phyloP scores from a whole-genome alignment of 1,140 invertebrate species.

The Drosophila kepulauana region DNA sequence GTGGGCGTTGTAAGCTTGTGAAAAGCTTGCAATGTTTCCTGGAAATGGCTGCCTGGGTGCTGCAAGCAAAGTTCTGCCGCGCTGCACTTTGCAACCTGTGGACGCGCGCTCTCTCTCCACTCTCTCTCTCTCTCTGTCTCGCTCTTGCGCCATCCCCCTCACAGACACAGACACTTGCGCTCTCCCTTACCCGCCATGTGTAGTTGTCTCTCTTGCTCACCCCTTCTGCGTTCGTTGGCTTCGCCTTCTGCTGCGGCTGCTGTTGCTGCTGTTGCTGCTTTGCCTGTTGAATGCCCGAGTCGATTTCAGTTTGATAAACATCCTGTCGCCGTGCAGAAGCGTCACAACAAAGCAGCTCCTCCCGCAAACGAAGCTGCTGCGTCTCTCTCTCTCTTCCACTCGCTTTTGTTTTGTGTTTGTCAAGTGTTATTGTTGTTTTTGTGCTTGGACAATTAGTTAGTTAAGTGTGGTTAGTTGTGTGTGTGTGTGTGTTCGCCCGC shows the following conservation, averaged over 20 bases:
- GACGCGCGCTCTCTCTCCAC: constrained; percentile 13
- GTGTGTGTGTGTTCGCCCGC: constrained; percentile 1
- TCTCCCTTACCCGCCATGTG: neutral
- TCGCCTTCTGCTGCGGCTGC: constrained; percentile 59
- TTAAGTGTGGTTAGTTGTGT: neutral
- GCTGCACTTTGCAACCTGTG: constrained; percentile 43
- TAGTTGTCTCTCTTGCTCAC: constrained; percentile 1
- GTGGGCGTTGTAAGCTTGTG: constrained; percentile 21
- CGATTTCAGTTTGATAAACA: constrained; percentile 76
- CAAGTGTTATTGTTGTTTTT: neutral
- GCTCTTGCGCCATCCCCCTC: neutral
- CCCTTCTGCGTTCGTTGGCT: constrained; percentile 11
- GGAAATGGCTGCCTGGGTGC: constrained; percentile 38
- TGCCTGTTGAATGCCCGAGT: constrained; percentile 72
- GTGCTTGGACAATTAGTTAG: constrained; percentile 19
- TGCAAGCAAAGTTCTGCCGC: constrained; percentile 3
- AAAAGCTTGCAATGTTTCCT: constrained; percentile 44
- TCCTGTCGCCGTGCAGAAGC: constrained; percentile 76
- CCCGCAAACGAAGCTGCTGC: neutral
- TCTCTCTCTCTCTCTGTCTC: neutral
- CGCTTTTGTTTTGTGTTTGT: constrained; percentile 14
- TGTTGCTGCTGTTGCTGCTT: constrained; percentile 31
- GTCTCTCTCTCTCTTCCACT: neutral
- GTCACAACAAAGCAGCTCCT: constrained; percentile 30
- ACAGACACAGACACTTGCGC: neutral